Base-by-base conservation (phyloP, 1,140 invertebrate species). In the Rhysida immarginata region DNA sequence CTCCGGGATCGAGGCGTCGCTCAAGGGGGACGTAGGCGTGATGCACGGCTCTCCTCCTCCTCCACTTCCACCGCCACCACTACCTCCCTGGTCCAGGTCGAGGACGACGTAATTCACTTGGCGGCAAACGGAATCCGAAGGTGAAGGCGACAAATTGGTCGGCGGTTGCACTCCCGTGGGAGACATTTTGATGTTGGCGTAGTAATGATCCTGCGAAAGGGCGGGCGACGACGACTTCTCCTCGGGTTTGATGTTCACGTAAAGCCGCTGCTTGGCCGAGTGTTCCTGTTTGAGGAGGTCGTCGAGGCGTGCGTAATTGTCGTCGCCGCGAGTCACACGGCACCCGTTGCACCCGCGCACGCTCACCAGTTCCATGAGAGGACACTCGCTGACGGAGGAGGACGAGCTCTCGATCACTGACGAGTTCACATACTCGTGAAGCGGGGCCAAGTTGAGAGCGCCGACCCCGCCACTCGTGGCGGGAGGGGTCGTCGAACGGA, bases 81-180 rank as follows among this genome's bases (percentile, higher is more conserved):
- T 53, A 2, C 53, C 27, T 5, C 57, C 51, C 59, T 68, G 65
- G 60, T 84, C 80, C 61, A 87, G 74, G 66, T 88, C 85, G 49
- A 88, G 69, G 50, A 84, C 71, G 8, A 83, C 82, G 68, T 89
- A 87, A 67, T 85, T 87, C 1, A 87, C 78, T 70, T 66, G 60
- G 21, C 61, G 51, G 44, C 59, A 50, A 25, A n/a, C n/a, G n/a
- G n/a, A n/a, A n/a, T n/a, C n/a, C 5, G 29, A 35, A 8, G 29
- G 29, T 8, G 29, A 5, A 35, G 29, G 29, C 16, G 29, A 35
- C 16, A 35, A 5, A 8, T 35, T 5, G 16, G 5, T 16, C 5
- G 29, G 29, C 5, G 5, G 5, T n/a, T n/a, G n/a, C n/a, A n/a
- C n/a, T n/a, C n/a, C n/a, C n/a, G n/a, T n/a, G n/a, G n/a, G 49